phyloP scores from a whole-genome alignment of 2,888 invertebrate genomes.

The Ischnura elegans region DNA sequence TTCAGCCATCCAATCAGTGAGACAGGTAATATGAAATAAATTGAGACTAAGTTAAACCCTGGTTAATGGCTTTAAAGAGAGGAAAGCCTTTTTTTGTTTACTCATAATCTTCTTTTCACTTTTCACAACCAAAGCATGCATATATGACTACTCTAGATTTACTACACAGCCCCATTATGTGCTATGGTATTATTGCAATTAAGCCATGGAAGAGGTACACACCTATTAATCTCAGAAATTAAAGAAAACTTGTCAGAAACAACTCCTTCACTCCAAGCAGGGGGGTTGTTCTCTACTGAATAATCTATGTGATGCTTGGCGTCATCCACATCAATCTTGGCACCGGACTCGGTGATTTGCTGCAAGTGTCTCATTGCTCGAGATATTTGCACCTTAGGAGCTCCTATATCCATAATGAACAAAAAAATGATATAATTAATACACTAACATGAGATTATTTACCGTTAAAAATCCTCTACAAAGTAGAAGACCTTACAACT shows the following conservation, averaged over 20 bases:
- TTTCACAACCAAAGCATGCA: no score
- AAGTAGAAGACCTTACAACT: not conserved
- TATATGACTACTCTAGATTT: no score
- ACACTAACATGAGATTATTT: not conserved
- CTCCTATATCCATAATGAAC: constrained; percentile 76
- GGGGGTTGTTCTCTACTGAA: constrained; percentile 85
- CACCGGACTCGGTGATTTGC: constrained; percentile 89
- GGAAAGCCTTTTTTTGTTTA: no score
- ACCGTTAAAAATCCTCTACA: not conserved
- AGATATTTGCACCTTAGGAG: constrained; percentile 88
- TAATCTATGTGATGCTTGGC: constrained; percentile 85
- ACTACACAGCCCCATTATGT: no score
- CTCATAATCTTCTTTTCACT: no score
- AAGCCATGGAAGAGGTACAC: constrained; percentile 62
- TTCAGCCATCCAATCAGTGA: no score
- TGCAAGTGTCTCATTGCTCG: constrained; percentile 92
- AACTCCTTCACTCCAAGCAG: constrained; percentile 85
- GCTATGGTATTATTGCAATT: not conserved
- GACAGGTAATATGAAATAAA: no score
- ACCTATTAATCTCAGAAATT: constrained; percentile 89
- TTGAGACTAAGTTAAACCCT: no score
- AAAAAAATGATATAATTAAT: not conserved
- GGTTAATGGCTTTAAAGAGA: no score
- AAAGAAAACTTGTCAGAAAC: constrained; percentile 88
- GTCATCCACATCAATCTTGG: constrained; percentile 81